Evolutionary conservation across 2,888 invertebrate species (phyloP), one percentile per base, ranked within the genome.

Genomic region (Trichopria drosophilae): DNA sequence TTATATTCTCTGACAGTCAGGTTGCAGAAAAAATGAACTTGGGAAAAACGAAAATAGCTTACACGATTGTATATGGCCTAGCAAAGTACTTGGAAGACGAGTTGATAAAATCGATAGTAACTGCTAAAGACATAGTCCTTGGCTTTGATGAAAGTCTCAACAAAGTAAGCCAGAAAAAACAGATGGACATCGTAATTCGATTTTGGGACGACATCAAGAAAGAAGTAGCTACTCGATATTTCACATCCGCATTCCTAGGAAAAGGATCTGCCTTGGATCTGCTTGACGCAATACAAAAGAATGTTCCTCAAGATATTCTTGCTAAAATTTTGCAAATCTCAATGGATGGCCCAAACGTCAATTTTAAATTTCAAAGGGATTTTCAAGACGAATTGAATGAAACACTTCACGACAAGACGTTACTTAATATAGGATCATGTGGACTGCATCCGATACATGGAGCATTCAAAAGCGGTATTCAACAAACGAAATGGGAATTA

Each of bases 381-480:
- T 7, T 44, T 9, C 45, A 45, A 41, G 15, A 22, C 4, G 7
- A 24, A 10, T 20, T 35, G 6, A 47, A 47, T 7, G 32, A 49
- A 16, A 6, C 4, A 15, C 32, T 18, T 28, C 32, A 35, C 29
- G 55, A 55, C 13, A 23, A 29, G 7, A 28, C 35, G 13, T 34
- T 62, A n/a, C 29, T 69, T 10, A 55, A 65, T 28, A 45, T 66
- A 39, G 66, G 66, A 22, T 57, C 55, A 22, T 69, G 66, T 39
- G 64, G 65, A 19, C 55, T 69, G 10, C 65, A 66, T 52, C 53
- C 58, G 12, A 44, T 62, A 6, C 62, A 69, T 52, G 60, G 65
- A 24, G 61, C 63, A 28, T 63, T 67, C 13, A 62, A 64, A 52
- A 47, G 57, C 6, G 66, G 61, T 6, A 54, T 60, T 15, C 53